Base-by-base conservation (phyloP, 2,797 vertebrate genomes). In the Glyptemys insculpta region DNA sequence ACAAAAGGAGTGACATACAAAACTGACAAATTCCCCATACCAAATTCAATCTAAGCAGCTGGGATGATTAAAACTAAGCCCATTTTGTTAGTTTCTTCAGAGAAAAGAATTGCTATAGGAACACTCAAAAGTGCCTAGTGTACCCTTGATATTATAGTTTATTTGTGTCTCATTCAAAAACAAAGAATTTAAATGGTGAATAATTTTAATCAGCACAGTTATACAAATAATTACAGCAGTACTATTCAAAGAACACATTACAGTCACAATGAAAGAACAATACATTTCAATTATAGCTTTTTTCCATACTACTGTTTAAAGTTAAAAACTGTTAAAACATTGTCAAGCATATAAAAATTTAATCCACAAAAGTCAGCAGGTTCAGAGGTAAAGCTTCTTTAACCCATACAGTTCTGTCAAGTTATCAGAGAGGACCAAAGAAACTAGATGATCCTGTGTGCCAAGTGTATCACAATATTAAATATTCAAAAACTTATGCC, bases 1-100 rank as follows among this genome's bases (percentile, higher is more conserved):
- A 97, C 94, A 97, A 96, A 93, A 93, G 53, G 92, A 86, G 31
- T 62, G 14, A 96, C 94, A 93, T 96, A 91, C 37, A 97, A 97
- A 97, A 95, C 29, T 72, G 87, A 96, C 87, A 94, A 41, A 81
- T 47, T 93, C 81, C 94, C 72, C 97, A 94, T 91, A 86, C 54
- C 93, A 95, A 95, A 95, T 94, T 94, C 95, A 96, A 93, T 83
- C 91, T 82, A 88, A 72, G 87, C 94, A 94, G 81, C 95, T 59
- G 25, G 95, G 83, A 11, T 1, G 0, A 92, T 96, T 93, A 89
- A 88, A 94, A 96, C 93, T 90, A 85, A 95, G 62, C 34, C 80
- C 8, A 79, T 44, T 81, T 78, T 2, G 2, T 91, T 7, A 91
- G 23, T 88, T 94, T 82, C 59, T 83, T 95, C 85, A 95, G 97